These are phyloP conservation scores for Chrysolina haemoptera DNA, from an alignment of 2,888 invertebrate species.

Conservation along the genomic window DNA sequence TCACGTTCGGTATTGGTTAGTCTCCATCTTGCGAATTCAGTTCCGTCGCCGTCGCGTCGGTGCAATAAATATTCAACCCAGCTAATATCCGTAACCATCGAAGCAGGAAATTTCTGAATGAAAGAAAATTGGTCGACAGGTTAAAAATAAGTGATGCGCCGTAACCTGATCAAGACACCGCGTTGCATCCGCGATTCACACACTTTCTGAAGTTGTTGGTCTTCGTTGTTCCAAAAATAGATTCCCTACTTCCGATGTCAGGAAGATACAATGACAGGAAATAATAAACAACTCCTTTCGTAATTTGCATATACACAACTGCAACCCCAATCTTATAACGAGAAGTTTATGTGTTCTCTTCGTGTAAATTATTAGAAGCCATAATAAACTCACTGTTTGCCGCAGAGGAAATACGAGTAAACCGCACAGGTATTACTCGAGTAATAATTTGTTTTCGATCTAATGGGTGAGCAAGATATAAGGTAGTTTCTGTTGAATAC, in stretches of 20 bases:
- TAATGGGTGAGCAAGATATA: not conserved
- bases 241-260: slow-evolving; percentile 46
- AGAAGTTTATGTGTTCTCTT: slow-evolving; percentile 44
- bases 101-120: no score
- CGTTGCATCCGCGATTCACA: slow-evolving; percentile 37
- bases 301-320: slow-evolving; percentile 49
- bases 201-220: slow-evolving; percentile 44
- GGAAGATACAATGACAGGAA: slow-evolving; percentile 51
- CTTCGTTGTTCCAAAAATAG: slow-evolving; percentile 49
- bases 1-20: no score
- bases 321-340: slow-evolving; percentile 45
- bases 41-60: no score
- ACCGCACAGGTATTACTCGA: not conserved
- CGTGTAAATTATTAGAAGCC: slow-evolving; percentile 43
- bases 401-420: slow-evolving; percentile 28
- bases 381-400: slow-evolving; percentile 37
- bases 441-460: not conserved
- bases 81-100: no score
- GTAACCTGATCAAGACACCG: slow-evolving; percentile 33
- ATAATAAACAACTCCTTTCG: slow-evolving; percentile 52
- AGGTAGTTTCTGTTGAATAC: not conserved
- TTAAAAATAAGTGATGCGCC: not conserved
- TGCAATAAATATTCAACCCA: no score
- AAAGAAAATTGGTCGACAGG: no score
- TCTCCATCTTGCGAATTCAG: no score